Percentiles rank a stretch among this genome's conserved stretches.
Evolutionary conservation across 92 coral and sea anemone genomes (phyloP).

Genomic region (Pocillopora meandrina): DNA sequence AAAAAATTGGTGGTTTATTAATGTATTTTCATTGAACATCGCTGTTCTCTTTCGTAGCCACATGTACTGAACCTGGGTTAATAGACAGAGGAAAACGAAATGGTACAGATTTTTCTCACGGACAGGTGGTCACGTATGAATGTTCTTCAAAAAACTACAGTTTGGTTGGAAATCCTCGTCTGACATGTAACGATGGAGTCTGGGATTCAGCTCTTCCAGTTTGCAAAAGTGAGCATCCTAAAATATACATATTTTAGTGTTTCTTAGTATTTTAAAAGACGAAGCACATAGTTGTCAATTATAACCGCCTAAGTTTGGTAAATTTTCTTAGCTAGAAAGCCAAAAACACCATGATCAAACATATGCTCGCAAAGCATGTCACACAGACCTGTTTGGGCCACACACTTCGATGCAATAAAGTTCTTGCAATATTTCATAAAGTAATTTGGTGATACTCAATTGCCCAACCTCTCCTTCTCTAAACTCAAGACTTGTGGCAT

Average conservation of each 20-base stretch:
- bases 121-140: slow-evolving; percentile 26
- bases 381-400: too few species aligned
- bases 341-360: too few species aligned
- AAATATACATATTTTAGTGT: neutral
- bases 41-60: neutral
- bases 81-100: slow-evolving; percentile 9
- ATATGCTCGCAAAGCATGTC: too few species aligned
- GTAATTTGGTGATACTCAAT: too few species aligned
- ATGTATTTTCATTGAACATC: neutral
- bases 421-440: too few species aligned
- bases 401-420: too few species aligned
- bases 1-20: too few species aligned
- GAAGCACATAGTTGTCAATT: too few species aligned
- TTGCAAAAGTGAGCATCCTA: slow-evolving; percentile 12
- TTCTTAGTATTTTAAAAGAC: neutral
- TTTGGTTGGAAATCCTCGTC: slow-evolving; percentile 19
- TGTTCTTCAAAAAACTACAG: slow-evolving; percentile 35
- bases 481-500: too few species aligned
- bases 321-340: too few species aligned
- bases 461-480: too few species aligned
- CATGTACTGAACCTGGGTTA: slow-evolving; percentile 51
- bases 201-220: slow-evolving; percentile 26
- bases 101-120: slow-evolving; percentile 44
- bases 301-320: too few species aligned
- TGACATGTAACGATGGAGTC: slow-evolving; percentile 41